Conservation (phyloP, 2,888 invertebrate genomes). For the Chrysolina haemoptera region DNA sequence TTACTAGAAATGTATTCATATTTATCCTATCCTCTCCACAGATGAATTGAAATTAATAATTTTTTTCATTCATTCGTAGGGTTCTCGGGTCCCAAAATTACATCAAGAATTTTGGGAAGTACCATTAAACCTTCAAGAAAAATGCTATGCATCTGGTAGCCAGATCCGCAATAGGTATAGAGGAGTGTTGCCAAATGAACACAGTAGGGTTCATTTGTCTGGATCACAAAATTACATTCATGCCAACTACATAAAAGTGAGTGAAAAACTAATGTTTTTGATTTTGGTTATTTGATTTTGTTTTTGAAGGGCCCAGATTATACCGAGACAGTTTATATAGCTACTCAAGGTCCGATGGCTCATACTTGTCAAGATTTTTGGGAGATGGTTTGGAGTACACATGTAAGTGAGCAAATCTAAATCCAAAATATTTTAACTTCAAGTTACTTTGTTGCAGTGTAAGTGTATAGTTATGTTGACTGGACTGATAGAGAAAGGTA, state of each 20-base stretch:
- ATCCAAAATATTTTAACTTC: constrained; percentile 5
- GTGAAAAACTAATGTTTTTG: constrained; percentile 19
- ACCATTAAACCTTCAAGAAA: constrained; percentile 92
- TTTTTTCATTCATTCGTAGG: constrained; percentile 66
- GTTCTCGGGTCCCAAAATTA: constrained; percentile 76
- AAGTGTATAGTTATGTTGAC: constrained; percentile 89
- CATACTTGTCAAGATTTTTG: constrained; percentile 94
- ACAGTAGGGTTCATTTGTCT: constrained; percentile 84
- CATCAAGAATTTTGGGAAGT: constrained; percentile 96
- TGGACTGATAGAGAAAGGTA: constrained; percentile 86
- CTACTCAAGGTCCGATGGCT: constrained; percentile 92
- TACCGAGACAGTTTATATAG: constrained; percentile 88
- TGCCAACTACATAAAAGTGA: constrained; percentile 92
- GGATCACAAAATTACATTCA: constrained; percentile 87
- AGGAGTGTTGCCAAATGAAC: constrained; percentile 91
- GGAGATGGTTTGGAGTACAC: constrained; percentile 80
- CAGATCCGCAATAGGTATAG: constrained; percentile 92
- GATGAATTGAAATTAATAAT: too few species aligned
- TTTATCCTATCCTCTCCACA: too few species aligned
- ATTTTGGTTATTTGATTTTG: background rate
- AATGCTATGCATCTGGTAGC: constrained; percentile 90
- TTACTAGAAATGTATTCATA: too few species aligned
- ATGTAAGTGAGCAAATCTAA: constrained; percentile 57
- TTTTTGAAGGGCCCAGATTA: constrained; percentile 87
- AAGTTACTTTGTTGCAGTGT: constrained; percentile 63